phyloP scores from a whole-genome alignment of 2,888 invertebrate species.

The Epicampocera succincta region DNA sequence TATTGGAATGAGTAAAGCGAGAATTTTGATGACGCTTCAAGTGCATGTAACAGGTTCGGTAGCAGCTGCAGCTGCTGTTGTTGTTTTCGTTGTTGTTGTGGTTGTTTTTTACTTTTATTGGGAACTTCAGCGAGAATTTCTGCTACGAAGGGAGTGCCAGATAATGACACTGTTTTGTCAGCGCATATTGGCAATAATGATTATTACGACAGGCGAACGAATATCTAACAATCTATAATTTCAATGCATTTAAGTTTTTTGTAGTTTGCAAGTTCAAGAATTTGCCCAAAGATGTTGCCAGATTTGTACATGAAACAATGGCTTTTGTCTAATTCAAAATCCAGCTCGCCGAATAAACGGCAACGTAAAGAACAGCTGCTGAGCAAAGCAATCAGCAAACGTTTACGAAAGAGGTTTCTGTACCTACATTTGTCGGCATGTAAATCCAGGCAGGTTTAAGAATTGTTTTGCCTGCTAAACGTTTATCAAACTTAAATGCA shows the following conservation, averaged over 20 bases:
- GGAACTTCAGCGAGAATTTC: not conserved
- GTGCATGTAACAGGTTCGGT: slow-evolving; percentile 5
- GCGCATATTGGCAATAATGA: not conserved
- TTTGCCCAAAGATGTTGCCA: too few relatives aligned
- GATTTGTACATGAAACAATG: too few relatives aligned
- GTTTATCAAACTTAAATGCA: slow-evolving; percentile 6
- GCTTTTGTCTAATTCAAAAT: too few relatives aligned
- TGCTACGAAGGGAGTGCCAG: not conserved
- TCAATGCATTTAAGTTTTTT: not conserved
- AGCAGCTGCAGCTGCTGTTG: slow-evolving; percentile 1
- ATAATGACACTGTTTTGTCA: not conserved
- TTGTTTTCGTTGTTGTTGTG: not conserved
- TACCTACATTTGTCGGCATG: too few relatives aligned
- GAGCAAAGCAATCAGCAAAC: too few relatives aligned
- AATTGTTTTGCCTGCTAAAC: not conserved
- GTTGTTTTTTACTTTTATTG: not conserved
- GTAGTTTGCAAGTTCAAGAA: too few relatives aligned
- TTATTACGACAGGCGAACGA: not conserved
- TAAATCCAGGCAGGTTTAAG: too few relatives aligned
- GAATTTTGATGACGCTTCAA: not conserved
- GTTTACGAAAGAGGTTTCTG: too few relatives aligned
- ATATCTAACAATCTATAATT: not conserved
- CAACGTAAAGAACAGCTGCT: too few relatives aligned
- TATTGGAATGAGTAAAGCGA: slow-evolving; percentile 10
- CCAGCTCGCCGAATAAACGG: too few relatives aligned